Percentiles rank a stretch among this genome's conserved stretches.
phyloP scores from a whole-genome alignment of 2,113 vertebrate genomes.

The Perca schrenkii region DNA sequence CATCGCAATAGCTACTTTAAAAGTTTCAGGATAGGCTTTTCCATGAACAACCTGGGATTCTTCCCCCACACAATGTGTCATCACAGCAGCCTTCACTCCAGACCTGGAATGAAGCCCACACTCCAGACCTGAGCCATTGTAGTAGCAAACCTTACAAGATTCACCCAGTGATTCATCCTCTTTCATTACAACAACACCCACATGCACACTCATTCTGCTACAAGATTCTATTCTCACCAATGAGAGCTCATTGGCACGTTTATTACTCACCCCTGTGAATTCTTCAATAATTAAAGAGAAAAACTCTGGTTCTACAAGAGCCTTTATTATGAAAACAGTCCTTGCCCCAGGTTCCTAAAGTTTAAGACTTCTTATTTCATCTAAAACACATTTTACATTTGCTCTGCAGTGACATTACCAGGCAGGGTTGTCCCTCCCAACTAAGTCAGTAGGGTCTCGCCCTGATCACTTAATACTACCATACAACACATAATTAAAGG shows the following conservation, averaged over 20 bases:
- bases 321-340: conserved; percentile 15
- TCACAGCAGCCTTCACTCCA: conserved; percentile 54
- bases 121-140: conserved; percentile 47
- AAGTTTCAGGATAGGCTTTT: conserved; percentile 21
- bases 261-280: neutral
- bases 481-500: neutral
- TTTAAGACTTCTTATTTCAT: neutral
- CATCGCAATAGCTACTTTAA: neutral
- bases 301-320: neutral
- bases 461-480: neutral
- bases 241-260: conserved; percentile 7
- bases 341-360: neutral
- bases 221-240: conserved; percentile 35
- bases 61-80: conserved; percentile 56
- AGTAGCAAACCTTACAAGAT: conserved; percentile 62
- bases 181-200: conserved; percentile 59
- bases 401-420: conserved; percentile 1
- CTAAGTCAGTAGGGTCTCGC: neutral
- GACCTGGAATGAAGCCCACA: conserved; percentile 60
- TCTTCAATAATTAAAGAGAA: conserved; percentile 10
- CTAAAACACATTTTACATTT: neutral
- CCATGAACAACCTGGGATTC: conserved; percentile 16
- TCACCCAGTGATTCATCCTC: conserved; percentile 62
- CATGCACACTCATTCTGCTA: conserved; percentile 25
- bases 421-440: neutral